These are phyloP conservation scores for Holacanthella duospinosa DNA, from an alignment of 2,888 invertebrate species.

Conservation along the genomic window DNA sequence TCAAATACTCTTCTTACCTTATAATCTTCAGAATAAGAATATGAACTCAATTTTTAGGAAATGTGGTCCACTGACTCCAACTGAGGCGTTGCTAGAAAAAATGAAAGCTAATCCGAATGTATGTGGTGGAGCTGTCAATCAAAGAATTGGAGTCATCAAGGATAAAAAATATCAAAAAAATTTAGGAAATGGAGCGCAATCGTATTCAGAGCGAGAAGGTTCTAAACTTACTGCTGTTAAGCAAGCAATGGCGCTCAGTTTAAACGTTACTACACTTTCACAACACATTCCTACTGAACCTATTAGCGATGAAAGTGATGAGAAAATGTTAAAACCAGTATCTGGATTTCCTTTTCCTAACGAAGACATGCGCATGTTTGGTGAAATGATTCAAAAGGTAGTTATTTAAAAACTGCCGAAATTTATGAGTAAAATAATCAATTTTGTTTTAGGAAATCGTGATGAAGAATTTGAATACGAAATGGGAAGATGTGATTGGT, in stretches of 20 bases:
- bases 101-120: slow-evolving; percentile 4
- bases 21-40: background rate
- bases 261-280: background rate
- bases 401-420: slow-evolving; percentile 40
- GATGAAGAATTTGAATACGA: slow-evolving; percentile 54
- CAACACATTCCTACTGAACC: background rate
- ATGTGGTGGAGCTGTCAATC: background rate
- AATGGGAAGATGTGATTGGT: slow-evolving; percentile 73
- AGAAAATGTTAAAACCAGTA: slow-evolving; percentile 40
- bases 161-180: background rate
- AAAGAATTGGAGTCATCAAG: background rate
- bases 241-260: background rate
- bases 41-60: slow-evolving; percentile 5
- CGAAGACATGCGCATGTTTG: slow-evolving; percentile 55
- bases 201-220: background rate
- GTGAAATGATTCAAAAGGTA: slow-evolving; percentile 55
- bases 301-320: slow-evolving; percentile 13
- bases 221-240: background rate
- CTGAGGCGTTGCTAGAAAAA: background rate
- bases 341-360: slow-evolving; percentile 40
- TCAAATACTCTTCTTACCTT: background rate
- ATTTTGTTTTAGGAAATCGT: slow-evolving; percentile 49
- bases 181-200: background rate
- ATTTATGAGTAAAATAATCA: background rate
- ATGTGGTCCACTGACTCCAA: background rate